phyloP scores from a whole-genome alignment of 2,797 vertebrate genomes.

The Craterocephalus amniculus region DNA sequence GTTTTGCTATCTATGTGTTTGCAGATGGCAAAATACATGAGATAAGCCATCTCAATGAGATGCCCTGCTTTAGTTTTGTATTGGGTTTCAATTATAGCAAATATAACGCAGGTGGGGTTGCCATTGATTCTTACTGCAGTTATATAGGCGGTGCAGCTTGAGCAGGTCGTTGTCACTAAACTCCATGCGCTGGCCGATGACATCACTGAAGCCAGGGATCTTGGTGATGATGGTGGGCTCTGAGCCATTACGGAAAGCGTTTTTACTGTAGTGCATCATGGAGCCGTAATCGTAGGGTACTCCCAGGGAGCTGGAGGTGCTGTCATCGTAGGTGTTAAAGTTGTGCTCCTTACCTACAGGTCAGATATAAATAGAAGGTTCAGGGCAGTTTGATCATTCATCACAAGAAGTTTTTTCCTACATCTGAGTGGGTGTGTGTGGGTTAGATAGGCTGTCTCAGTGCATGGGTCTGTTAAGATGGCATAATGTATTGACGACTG shows the following conservation, averaged over 20 bases:
- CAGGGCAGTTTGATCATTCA: not conserved
- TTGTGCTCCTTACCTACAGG: slow-evolving; percentile 85
- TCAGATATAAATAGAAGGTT: not conserved
- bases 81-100: not conserved
- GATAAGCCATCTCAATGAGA: slow-evolving; percentile 1
- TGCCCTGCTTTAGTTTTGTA: not conserved
- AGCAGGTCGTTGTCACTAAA: slow-evolving; percentile 92
- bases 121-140: slow-evolving; percentile 85
- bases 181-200: slow-evolving; percentile 95
- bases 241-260: slow-evolving; percentile 84
- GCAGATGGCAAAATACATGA: not conserved
- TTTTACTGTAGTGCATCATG: slow-evolving; percentile 96
- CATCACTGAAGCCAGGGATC: slow-evolving; percentile 87
- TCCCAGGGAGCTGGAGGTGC: slow-evolving; percentile 84
- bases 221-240: slow-evolving; percentile 92
- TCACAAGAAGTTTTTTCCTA: not conserved
- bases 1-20: not conserved
- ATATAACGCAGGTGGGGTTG: not conserved
- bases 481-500: not conserved
- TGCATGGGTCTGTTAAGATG: not conserved
- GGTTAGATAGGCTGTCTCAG: not conserved
- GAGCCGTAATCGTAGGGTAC: slow-evolving; percentile 94
- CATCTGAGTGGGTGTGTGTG: not conserved
- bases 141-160: slow-evolving; percentile 90
- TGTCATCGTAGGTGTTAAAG: slow-evolving; percentile 89